Evolutionary conservation across 2,113 vertebrate genomes (phyloP), one percentile per base, ranked within the genome.

Genomic region (Equus quagga): DNA sequence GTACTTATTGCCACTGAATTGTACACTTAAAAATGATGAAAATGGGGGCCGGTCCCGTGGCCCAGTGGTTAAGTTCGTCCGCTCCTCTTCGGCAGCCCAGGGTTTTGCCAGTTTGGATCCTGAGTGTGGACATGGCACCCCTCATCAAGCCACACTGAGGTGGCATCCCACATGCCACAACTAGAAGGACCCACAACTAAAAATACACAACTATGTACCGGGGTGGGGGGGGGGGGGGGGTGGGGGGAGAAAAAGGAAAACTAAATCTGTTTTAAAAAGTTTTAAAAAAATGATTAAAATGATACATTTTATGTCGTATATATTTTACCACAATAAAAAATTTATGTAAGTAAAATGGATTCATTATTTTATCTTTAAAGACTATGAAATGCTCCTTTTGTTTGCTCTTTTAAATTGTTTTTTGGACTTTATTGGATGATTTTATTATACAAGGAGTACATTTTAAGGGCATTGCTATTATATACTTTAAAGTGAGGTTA

Each of bases 401-500:
- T 89, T 80, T 87, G n/a, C 36, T 81, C 92, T 51, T 80, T 51
- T 51, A 60, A 79, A 33, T n/a, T 80, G 21, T 33, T 44, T 28
- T 86, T 80, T 73, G 19, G n/a, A 49, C 23, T 28, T 91, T 58
- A 64, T 49, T 87, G 65, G 23, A 28, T 87, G 58, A n/a, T 87
- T 72, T 82, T 56, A 56, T 87, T 51, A 73, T 8, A 86, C 28
- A 87, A 58, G 65, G 9, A 65, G 36, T 73, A 64, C 6, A 80
- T 86, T 64, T 84, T 62, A 89, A 86, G 73, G 15, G 3, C 19
- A 33, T 65, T 67, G 31, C 36, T 91, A 51, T 91, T 94, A 58
- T 44, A 81, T 91, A 58, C 36, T 91, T 80, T 81, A 91, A 90
- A 85, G 84, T 90, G 85, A 79, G 62, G 31, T 79, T 72, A 73